phyloP scores from a whole-genome alignment of 1,140 invertebrate species.

The Dreissena polymorpha region DNA sequence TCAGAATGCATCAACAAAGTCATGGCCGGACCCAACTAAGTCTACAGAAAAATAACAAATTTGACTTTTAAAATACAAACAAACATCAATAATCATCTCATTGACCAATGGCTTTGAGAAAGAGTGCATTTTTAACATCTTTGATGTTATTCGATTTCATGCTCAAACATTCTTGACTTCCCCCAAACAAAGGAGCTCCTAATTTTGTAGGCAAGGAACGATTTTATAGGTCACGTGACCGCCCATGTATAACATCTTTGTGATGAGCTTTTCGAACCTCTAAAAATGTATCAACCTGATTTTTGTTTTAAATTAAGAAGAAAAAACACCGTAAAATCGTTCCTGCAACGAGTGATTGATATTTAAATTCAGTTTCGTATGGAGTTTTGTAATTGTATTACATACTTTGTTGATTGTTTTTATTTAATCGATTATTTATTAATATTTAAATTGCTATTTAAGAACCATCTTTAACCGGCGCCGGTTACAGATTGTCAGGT shows the following conservation, averaged over 20 bases:
- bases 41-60: conserved; percentile 10
- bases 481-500: conserved; percentile 55
- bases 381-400: conserved; percentile 37
- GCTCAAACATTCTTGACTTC: conserved; percentile 11
- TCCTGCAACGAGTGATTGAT: conserved; percentile 39
- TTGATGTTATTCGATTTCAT: conserved; percentile 16
- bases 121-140: conserved; percentile 3
- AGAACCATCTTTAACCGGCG: conserved; percentile 61
- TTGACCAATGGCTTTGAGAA: conserved; percentile 15
- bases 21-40: conserved; percentile 71
- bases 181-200: conserved; percentile 50
- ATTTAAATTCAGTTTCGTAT: conserved; percentile 53
- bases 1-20: conserved; percentile 78
- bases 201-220: conserved; percentile 45
- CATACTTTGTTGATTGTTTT: conserved; percentile 26
- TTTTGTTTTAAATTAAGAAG: conserved; percentile 26
- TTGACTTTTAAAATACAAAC: conserved; percentile 26
- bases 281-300: conserved; percentile 10
- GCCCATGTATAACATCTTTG: conserved; percentile 12
- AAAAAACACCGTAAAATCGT: conserved; percentile 54
- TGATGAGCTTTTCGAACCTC: not conserved
- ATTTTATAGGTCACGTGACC: conserved; percentile 50
- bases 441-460: conserved; percentile 45
- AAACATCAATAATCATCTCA: conserved; percentile 17
- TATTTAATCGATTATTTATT: conserved; percentile 51